Percentiles rank a stretch among this genome's conserved stretches.
Conservation (phyloP, 1,140 invertebrate genomes). For the Mercenaria mercenaria region DNA sequence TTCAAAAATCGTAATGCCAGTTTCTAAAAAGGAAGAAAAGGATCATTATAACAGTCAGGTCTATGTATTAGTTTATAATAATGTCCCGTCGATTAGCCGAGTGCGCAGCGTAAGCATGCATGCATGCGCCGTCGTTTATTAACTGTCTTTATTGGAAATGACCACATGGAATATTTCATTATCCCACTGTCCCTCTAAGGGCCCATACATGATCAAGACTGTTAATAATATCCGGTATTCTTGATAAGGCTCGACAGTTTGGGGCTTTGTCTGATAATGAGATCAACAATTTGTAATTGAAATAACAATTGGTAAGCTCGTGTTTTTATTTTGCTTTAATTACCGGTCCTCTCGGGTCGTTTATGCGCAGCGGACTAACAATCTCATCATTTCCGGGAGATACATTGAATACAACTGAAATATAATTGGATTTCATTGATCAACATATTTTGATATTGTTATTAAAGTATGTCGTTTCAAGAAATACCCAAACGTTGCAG, state of each 20-base stretch:
- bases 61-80: too few species aligned
- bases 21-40: too few species aligned
- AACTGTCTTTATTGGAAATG: constrained; percentile 28
- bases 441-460: too few species aligned
- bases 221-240: neutral
- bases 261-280: neutral
- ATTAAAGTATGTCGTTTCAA: too few species aligned
- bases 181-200: neutral
- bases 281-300: constrained; percentile 32
- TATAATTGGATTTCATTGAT: too few species aligned
- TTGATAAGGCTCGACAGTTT: neutral
- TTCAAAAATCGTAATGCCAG: too few species aligned
- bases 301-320: neutral
- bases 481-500: too few species aligned
- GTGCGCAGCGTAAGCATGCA: neutral
- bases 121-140: neutral
- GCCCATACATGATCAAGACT: neutral
- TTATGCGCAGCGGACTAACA: neutral
- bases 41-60: too few species aligned
- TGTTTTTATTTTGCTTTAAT: constrained; percentile 24
- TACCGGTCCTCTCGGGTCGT: neutral
- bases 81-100: too few species aligned
- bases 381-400: neutral
- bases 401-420: too few species aligned
- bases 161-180: constrained; percentile 20